phyloP scores from a whole-genome alignment of 2,797 vertebrate genomes.

The Mus minutoides region DNA sequence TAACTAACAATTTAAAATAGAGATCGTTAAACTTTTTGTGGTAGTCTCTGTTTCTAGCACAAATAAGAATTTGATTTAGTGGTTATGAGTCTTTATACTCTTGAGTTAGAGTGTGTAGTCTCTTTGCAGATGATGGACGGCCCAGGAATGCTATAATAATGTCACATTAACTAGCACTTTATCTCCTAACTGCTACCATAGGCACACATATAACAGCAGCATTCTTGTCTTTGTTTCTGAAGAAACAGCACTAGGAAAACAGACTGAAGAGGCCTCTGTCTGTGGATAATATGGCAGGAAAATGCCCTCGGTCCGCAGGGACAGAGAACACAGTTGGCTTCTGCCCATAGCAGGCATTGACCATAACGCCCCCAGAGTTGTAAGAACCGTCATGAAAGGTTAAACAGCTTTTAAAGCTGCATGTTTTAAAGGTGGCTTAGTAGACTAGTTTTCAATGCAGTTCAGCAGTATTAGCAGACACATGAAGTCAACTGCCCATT shows the following conservation, averaged over 20 bases:
- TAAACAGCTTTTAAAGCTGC: neutral
- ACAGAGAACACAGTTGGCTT: neutral
- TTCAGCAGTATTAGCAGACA: neutral
- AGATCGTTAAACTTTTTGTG: neutral
- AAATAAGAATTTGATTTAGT: neutral
- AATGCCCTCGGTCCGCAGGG: neutral
- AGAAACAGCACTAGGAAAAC: slow-evolving; percentile 22
- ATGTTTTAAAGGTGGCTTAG: neutral
- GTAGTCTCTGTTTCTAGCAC: slow-evolving; percentile 36
- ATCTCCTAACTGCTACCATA: neutral
- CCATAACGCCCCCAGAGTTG: neutral
- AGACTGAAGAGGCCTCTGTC: neutral
- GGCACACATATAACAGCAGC: neutral
- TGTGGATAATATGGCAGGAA: neutral
- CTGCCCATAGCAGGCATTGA: neutral
- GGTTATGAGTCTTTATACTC: neutral
- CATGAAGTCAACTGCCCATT: neutral
- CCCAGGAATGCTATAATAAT: neutral
- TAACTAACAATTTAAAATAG: neutral
- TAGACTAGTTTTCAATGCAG: neutral
- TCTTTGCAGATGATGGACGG: neutral
- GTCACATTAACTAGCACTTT: neutral
- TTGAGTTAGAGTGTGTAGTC: neutral
- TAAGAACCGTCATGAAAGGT: neutral
- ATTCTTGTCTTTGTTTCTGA: neutral